phyloP scores from a whole-genome alignment of 2,113 vertebrate species.

The Odocoileus virginianus region DNA sequence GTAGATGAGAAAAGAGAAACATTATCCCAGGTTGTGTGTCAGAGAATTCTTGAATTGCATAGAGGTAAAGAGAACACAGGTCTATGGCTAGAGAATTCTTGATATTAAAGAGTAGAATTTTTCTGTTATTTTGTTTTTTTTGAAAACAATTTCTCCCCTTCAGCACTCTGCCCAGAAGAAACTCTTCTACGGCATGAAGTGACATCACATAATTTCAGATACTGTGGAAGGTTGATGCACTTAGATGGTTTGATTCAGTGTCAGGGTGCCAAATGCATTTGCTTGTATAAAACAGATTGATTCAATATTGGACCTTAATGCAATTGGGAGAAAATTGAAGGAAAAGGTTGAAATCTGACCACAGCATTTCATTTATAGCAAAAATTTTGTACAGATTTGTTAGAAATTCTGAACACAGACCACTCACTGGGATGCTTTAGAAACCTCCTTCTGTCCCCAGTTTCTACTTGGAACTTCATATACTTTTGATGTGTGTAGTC shows the following conservation, averaged over 20 bases:
- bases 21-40: background rate
- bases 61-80: background rate
- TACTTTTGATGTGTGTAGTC: background rate
- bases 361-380: background rate
- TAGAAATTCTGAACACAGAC: background rate
- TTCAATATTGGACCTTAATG: background rate
- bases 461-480: background rate
- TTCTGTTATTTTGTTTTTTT: background rate
- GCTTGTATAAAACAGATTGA: background rate
- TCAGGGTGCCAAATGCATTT: background rate
- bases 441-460: background rate
- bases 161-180: background rate
- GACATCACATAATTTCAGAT: background rate
- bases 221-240: background rate
- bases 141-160: background rate
- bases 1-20: background rate
- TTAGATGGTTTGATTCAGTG: background rate
- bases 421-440: background rate
- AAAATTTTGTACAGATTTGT: background rate
- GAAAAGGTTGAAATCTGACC: background rate
- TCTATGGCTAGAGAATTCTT: background rate
- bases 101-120: background rate
- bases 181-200: background rate
- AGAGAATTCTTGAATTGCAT: background rate
- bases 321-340: background rate